Evolutionary conservation across 2,888 invertebrate species (phyloP).

Genomic region (Heliconius erato): DNA sequence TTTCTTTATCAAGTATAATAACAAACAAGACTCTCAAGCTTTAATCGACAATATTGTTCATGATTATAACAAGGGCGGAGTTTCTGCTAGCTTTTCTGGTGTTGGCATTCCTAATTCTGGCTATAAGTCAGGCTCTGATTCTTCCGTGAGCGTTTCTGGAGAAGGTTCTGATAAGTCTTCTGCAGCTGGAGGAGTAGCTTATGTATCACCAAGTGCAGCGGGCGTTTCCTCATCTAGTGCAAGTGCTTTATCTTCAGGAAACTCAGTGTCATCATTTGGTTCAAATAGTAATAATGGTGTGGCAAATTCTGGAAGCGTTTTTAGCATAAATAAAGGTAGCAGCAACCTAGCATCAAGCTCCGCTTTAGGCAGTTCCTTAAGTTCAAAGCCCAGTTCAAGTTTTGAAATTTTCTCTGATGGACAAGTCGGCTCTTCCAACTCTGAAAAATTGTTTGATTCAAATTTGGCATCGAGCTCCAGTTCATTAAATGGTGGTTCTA

Average conservation of each 20-base stretch:
- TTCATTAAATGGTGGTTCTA: slow-evolving; percentile 16
- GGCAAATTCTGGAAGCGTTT: slow-evolving; percentile 22
- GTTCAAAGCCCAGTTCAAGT: slow-evolving; percentile 25
- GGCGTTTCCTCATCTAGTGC: slow-evolving; percentile 50
- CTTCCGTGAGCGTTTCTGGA: slow-evolving; percentile 30
- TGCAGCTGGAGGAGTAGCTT: slow-evolving; percentile 32
- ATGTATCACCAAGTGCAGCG: slow-evolving; percentile 9
- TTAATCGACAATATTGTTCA: slow-evolving; percentile 79
- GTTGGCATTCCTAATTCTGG: slow-evolving; percentile 41
- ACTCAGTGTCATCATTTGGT: slow-evolving; percentile 40
- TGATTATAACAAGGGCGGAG: slow-evolving; percentile 69
- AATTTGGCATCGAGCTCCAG: slow-evolving; percentile 15
- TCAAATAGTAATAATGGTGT: slow-evolving; percentile 30
- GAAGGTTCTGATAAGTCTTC: slow-evolving; percentile 35
- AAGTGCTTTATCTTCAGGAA: slow-evolving; percentile 39
- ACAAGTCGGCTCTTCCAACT: not conserved
- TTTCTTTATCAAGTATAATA: slow-evolving; percentile 92
- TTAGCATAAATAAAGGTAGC: slow-evolving; percentile 16
- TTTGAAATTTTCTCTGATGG: slow-evolving; percentile 13
- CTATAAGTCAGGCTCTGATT: slow-evolving; percentile 32
- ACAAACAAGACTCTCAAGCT: slow-evolving; percentile 84
- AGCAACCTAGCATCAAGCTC: slow-evolving; percentile 23
- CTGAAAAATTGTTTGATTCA: slow-evolving; percentile 1
- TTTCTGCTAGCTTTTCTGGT: slow-evolving; percentile 53
- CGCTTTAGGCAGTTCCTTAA: slow-evolving; percentile 12